A percentile compares a stretch with the other conserved stretches of the same genome.
Conservation (phyloP, 2,888 invertebrate species). For the Erebia aethiops region DNA sequence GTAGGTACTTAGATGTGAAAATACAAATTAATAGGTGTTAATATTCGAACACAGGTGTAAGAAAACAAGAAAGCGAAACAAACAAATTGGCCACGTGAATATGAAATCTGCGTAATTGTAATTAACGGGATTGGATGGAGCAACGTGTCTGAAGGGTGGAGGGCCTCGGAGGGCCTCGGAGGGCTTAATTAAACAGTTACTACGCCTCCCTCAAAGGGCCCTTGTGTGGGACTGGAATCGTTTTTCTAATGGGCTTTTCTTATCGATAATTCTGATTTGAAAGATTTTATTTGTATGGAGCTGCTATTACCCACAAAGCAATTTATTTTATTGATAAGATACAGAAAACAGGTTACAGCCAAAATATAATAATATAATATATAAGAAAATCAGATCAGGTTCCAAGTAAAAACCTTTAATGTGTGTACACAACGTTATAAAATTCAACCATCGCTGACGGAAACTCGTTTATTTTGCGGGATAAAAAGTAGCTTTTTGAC, state of each 20-base stretch:
- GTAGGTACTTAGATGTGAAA: neutral
- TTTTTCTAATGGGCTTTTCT: constrained; percentile 33
- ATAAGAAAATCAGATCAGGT: no score
- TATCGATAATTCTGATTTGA: constrained; percentile 26
- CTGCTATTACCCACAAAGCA: constrained; percentile 10
- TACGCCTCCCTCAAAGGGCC: constrained; percentile 16
- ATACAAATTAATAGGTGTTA: neutral
- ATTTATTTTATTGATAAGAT: no score
- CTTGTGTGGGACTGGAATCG: constrained; percentile 26
- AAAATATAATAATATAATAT: no score
- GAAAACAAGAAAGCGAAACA: constrained; percentile 27
- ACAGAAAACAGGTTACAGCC: no score
- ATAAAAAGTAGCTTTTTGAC: no score
- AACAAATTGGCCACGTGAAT: constrained; percentile 33
- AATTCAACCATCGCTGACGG: no score
- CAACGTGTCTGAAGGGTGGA: constrained; percentile 38
- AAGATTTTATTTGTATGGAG: constrained; percentile 22
- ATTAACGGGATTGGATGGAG: constrained; percentile 51
- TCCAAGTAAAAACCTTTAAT: no score
- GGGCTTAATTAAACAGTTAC: constrained; percentile 36
- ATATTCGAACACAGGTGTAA: constrained; percentile 18
- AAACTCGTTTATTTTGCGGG: no score
- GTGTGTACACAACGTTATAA: no score
- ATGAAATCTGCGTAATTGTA: constrained; percentile 36
- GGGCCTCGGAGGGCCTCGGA: constrained; percentile 35